A percentile compares a stretch with the other conserved stretches of the same genome.
Evolutionary conservation across 1,140 invertebrate species (phyloP).

Genomic region (Sycophila sp.): DNA sequence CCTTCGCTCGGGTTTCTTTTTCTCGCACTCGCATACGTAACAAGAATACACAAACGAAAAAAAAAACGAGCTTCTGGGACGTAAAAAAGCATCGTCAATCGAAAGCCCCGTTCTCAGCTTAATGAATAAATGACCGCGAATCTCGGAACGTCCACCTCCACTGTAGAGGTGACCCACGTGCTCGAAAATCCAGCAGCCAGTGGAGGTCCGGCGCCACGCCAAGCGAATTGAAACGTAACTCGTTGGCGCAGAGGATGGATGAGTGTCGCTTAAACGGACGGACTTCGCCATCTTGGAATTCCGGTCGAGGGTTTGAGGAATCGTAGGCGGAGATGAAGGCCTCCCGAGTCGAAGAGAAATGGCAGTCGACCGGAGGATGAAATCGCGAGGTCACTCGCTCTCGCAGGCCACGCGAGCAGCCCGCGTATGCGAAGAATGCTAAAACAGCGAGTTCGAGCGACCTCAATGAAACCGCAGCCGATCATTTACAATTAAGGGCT

Average conservation of each 20-base stretch:
- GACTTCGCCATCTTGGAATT: conserved; percentile 64
- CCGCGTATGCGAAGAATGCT: too few species aligned
- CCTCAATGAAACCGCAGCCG: too few species aligned
- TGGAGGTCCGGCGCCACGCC: background rate
- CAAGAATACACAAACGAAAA: background rate
- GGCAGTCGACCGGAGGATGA: conserved; percentile 40
- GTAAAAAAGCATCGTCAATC: too few species aligned
- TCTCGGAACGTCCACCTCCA: background rate
- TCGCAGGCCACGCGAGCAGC: too few species aligned
- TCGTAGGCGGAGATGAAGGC: conserved; percentile 65
- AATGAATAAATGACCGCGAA: too few species aligned
- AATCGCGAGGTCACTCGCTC: too few species aligned
- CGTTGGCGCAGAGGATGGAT: conserved; percentile 54
- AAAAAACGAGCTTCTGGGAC: background rate
- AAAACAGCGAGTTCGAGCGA: too few species aligned
- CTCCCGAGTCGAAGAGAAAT: conserved; percentile 54
- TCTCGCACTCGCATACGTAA: too few species aligned
- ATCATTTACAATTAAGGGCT: too few species aligned
- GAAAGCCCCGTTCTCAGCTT: background rate
- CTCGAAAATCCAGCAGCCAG: too few species aligned
- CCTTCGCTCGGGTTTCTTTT: background rate
- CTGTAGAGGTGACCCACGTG: too few species aligned
- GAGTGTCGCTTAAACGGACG: conserved; percentile 54
- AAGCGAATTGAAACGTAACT: conserved; percentile 62
- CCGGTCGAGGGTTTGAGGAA: conserved; percentile 62